Evolutionary conservation across 23 tunicate species (phyloP), one percentile per base, ranked within the genome.

Genomic region (Ciona savignyi): DNA sequence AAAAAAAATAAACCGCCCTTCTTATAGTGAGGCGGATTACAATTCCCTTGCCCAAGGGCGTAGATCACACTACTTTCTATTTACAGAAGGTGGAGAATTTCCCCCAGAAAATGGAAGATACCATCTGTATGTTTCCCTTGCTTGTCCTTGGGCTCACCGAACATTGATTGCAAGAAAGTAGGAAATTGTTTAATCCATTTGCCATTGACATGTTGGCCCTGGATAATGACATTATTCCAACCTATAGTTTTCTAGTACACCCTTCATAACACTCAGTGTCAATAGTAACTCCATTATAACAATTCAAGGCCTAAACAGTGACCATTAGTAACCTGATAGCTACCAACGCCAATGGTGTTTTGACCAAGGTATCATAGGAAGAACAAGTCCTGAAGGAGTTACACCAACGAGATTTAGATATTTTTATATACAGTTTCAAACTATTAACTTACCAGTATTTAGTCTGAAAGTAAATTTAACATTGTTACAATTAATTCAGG

Each of bases 71-170:
- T 21, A 51, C 21, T 51, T 15, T 15, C 19, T 15, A 33, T 66
- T 67, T 66, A 34, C 42, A 77, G 81, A 34, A 24, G 73, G 66
- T 25, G 82, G 89, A 1, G 77, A 77, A 28, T 89, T 62, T 70
- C 74, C 82, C 24, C 85, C 96, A 49, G 96, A 89, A 68, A 69
- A 60, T 28, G 85, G 70, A 1, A 85, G 96, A 0, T 89, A 89
- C 29, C 96, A 89, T 74, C 81, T 89, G 27, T 89, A 89, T 62
- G 96, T 89, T 42, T 89, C 96, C 0, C 69, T 68, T 56, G 96
- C 96, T 65, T 89, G 96, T 75, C 96, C 96, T 4, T 89, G 89
- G 89, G 96, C 96, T 0, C 89, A 89, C 56, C 77, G 96, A 1
- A 83, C 96, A 4, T 65, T 89, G 25, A 82, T 89, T 67, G 26